phyloP scores from a whole-genome alignment of 2,888 invertebrate species.

The Watsonalla binaria region DNA sequence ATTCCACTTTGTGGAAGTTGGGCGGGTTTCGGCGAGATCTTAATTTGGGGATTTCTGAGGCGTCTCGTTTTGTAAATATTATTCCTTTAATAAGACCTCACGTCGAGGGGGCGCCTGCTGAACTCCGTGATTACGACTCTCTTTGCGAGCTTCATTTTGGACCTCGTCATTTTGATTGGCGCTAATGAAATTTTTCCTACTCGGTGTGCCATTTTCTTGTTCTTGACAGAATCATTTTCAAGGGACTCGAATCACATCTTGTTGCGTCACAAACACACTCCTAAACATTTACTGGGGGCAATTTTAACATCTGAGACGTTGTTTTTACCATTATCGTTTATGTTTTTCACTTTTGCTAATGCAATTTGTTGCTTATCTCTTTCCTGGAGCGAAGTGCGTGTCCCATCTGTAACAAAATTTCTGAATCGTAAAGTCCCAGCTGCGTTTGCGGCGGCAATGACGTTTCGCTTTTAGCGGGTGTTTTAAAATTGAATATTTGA shows the following conservation, averaged over 20 bases:
- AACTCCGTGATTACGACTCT: slow-evolving; percentile 78
- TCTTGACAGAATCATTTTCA: slow-evolving; percentile 74
- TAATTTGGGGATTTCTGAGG: slow-evolving; percentile 80
- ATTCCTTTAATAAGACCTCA: slow-evolving; percentile 80
- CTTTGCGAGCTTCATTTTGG: slow-evolving; percentile 76
- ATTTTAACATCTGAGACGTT: slow-evolving; percentile 62
- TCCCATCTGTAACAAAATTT: slow-evolving; percentile 75
- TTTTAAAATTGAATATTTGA: slow-evolving; percentile 80
- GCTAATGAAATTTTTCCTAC: slow-evolving; percentile 79
- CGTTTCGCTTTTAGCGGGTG: slow-evolving; percentile 78
- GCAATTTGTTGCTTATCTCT: slow-evolving; percentile 72
- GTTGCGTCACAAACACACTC: slow-evolving; percentile 64
- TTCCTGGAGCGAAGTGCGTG: slow-evolving; percentile 63
- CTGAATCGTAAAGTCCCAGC: slow-evolving; percentile 75
- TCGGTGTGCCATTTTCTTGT: slow-evolving; percentile 70
- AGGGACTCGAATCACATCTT: slow-evolving; percentile 57
- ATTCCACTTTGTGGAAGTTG: slow-evolving; percentile 80
- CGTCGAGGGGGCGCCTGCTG: slow-evolving; percentile 73
- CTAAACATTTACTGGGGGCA: slow-evolving; percentile 61
- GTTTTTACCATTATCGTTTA: slow-evolving; percentile 67
- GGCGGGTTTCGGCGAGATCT: slow-evolving; percentile 79
- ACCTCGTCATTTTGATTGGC: slow-evolving; percentile 79
- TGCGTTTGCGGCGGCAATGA: slow-evolving; percentile 72
- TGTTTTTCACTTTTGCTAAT: slow-evolving; percentile 73
- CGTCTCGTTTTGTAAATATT: slow-evolving; percentile 80